phyloP scores from a whole-genome alignment of 2,797 vertebrate genomes.

The Mastacembelus armatus region DNA sequence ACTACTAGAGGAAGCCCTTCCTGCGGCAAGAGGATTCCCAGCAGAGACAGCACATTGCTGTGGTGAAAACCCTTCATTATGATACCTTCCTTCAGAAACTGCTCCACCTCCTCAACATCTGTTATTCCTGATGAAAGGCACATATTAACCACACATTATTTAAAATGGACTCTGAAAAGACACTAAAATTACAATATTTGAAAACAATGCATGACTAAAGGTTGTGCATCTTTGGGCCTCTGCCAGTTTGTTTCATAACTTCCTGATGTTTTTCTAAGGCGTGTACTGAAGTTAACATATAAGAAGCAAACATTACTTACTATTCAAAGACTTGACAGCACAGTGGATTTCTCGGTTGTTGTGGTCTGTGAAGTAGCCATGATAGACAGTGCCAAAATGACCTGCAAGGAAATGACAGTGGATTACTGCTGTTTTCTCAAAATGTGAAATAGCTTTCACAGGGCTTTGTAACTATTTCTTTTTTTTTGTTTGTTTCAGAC shows the following conservation, averaged over 20 bases:
- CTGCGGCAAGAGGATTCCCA: constrained; percentile 91
- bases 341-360: constrained; percentile 89
- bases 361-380: constrained; percentile 89
- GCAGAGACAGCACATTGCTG: constrained; percentile 91
- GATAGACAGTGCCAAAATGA: constrained; percentile 97
- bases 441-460: background rate
- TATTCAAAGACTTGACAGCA: constrained; percentile 95
- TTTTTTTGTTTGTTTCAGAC: background rate
- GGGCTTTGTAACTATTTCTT: background rate
- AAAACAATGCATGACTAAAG: too few relatives aligned
- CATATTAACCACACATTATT: background rate
- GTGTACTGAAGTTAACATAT: background rate
- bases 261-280: background rate
- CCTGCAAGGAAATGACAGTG: constrained; percentile 76
- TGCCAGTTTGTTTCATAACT: background rate
- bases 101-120: constrained; percentile 95
- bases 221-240: background rate
- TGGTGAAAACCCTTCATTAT: constrained; percentile 97
- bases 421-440: background rate
- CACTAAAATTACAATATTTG: background rate
- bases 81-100: constrained; percentile 95
- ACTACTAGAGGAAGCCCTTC: constrained; percentile 93
- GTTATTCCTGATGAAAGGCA: constrained; percentile 89
- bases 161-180: background rate
- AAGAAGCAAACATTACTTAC: constrained; percentile 81